Evolutionary conservation across 2,113 vertebrate genomes (phyloP).

Genomic region (Pelusios castaneus): DNA sequence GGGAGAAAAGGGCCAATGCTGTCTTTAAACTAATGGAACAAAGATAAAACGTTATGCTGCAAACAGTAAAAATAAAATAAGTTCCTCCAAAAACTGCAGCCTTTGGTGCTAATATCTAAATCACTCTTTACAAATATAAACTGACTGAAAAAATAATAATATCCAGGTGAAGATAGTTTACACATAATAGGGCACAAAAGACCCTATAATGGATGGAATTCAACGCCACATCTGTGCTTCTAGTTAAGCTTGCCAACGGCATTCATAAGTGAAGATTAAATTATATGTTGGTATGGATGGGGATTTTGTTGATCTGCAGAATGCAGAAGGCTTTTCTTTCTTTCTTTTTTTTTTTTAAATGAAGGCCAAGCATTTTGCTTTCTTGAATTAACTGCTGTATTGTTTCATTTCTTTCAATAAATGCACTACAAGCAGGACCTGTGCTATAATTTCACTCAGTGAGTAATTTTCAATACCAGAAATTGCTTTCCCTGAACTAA

Average conservation of each 20-base stretch:
- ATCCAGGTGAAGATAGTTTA: slow-evolving; percentile 18
- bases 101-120: not conserved
- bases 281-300: slow-evolving; percentile 29
- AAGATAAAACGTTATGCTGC: not conserved
- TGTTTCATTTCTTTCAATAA: slow-evolving; percentile 49
- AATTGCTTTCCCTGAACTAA: slow-evolving; percentile 29
- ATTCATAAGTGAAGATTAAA: slow-evolving; percentile 51
- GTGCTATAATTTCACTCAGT: slow-evolving; percentile 38
- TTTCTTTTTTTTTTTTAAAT: not conserved
- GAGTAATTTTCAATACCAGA: slow-evolving; percentile 31
- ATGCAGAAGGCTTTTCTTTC: slow-evolving; percentile 27
- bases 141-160: slow-evolving; percentile 59
- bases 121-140: slow-evolving; percentile 35
- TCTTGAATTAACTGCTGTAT: slow-evolving; percentile 29
- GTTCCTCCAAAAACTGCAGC: not conserved
- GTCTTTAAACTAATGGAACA: not conserved
- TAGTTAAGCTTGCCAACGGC: not conserved
- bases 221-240: not conserved
- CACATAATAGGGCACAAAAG: slow-evolving; percentile 11
- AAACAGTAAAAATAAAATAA: not conserved
- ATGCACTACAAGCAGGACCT: slow-evolving; percentile 44
- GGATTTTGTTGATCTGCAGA: slow-evolving; percentile 61
- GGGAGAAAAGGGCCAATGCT: not conserved
- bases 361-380: slow-evolving; percentile 40
- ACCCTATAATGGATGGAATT: not conserved